These are phyloP conservation scores for Leptoclinus maculatus DNA, from an alignment of 2,797 vertebrate genomes.

Conservation along the genomic window DNA sequence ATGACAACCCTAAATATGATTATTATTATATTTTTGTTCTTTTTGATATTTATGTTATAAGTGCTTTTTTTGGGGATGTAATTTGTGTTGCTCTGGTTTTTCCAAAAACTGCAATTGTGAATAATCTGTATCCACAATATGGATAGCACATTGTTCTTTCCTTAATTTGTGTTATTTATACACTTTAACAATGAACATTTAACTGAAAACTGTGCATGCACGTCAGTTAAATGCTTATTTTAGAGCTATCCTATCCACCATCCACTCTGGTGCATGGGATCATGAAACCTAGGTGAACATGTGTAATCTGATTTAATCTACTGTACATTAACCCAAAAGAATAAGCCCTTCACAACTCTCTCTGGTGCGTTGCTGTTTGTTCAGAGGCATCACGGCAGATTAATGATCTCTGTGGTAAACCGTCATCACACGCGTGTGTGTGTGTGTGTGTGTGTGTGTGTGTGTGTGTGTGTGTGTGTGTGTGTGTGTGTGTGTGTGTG, in stretches of 20 bases:
- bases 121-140: not conserved
- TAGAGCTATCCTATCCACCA: not conserved
- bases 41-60: too few species aligned
- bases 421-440: not conserved
- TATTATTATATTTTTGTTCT: too few species aligned
- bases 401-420: conserved; percentile 25
- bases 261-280: not conserved
- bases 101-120: not conserved
- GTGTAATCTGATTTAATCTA: not conserved
- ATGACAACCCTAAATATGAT: not conserved
- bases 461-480: not conserved
- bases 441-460: not conserved
- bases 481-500: not conserved
- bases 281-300: not conserved
- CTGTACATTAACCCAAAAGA: not conserved
- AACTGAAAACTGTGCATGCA: not conserved
- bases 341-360: not conserved
- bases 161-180: not conserved
- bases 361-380: conserved; percentile 2
- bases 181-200: not conserved
- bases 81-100: not conserved
- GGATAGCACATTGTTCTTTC: not conserved
- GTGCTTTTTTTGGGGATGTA: not conserved
- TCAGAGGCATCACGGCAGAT: not conserved
- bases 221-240: not conserved